These are phyloP conservation scores for Dipodomys spectabilis DNA, from an alignment of 2,113 vertebrate species.

Conservation along the genomic window DNA sequence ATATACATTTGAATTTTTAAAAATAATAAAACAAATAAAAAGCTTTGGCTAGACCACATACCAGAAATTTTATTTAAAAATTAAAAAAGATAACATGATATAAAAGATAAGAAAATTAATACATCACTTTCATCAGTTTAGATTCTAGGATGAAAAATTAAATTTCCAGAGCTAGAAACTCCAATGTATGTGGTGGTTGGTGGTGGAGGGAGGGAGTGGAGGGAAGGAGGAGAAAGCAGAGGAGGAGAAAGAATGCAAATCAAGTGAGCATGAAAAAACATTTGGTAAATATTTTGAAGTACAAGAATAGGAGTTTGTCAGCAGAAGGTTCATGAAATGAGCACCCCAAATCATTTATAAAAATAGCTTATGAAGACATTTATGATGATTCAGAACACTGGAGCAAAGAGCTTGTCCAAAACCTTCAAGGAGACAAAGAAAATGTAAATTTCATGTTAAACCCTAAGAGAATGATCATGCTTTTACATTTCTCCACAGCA, in stretches of 20 bases:
- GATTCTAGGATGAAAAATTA: conserved; percentile 5
- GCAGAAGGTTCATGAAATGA: background rate
- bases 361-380: background rate
- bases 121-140: too few relatives aligned
- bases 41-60: background rate
- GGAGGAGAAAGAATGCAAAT: background rate
- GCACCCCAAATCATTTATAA: background rate
- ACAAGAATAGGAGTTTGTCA: background rate
- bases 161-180: background rate
- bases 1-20: too few relatives aligned
- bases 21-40: too few relatives aligned
- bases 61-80: background rate
- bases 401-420: background rate
- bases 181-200: too few relatives aligned
- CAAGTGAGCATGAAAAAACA: background rate
- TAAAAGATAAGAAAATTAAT: background rate
- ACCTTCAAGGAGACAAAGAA: background rate
- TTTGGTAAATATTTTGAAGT: background rate
- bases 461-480: background rate
- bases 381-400: background rate
- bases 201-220: background rate
- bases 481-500: background rate
- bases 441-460: background rate
- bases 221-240: background rate
- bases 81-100: background rate